A percentile compares a stretch with the other conserved stretches of the same genome.
phyloP scores from a whole-genome alignment of 2,113 vertebrate genomes.

The Actenoides hombroni region DNA sequence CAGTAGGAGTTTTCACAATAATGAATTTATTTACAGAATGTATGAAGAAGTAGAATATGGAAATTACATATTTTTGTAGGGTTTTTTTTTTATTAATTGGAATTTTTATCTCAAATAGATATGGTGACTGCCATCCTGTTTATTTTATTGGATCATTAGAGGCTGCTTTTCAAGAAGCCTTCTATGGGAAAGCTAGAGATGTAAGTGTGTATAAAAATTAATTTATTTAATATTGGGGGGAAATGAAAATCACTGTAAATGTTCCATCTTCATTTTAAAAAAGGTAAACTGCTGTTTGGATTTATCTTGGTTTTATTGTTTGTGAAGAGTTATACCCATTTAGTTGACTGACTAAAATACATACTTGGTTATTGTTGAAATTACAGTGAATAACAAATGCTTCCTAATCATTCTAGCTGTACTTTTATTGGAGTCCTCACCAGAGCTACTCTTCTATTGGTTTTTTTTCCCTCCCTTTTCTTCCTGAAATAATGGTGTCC shows the following conservation, averaged over 20 bases:
- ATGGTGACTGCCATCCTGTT: conserved; percentile 97
- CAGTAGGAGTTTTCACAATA: background rate
- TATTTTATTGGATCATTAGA: conserved; percentile 98
- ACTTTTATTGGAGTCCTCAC: background rate
- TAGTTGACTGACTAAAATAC: background rate
- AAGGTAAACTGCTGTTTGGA: background rate
- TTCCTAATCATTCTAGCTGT: background rate
- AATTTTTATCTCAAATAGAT: conserved; percentile 78
- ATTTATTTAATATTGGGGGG: background rate
- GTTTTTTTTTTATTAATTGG: background rate
- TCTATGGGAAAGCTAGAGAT: conserved; percentile 98
- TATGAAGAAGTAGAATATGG: background rate
- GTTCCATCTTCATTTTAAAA: background rate
- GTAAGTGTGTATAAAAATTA: conserved; percentile 79
- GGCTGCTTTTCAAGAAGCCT: conserved; percentile 98
- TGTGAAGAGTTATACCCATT: background rate
- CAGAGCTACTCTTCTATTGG: background rate
- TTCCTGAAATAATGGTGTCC: conserved; percentile 4
- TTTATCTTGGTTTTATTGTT: background rate
- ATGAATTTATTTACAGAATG: background rate
- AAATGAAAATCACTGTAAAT: background rate
- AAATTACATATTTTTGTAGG: background rate
- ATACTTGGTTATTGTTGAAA: background rate
- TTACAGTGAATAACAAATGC: background rate
- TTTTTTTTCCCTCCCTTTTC: background rate